These are phyloP conservation scores for Luffia ferchaultella DNA, from an alignment of 2,888 invertebrate species.

Conservation along the genomic window DNA sequence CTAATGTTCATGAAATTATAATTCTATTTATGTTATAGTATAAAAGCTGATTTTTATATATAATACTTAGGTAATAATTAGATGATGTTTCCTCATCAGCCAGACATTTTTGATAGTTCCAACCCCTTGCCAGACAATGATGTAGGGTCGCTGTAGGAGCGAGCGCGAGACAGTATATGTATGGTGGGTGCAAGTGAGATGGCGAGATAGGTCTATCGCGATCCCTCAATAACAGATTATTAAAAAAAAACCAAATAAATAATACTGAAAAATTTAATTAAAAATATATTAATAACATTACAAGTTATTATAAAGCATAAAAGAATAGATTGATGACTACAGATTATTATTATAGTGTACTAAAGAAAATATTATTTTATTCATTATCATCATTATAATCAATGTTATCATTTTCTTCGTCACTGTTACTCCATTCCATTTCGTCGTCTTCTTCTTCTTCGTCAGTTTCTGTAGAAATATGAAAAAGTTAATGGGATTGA, in stretches of 20 bases:
- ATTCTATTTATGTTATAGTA: background rate
- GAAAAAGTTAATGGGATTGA: slow-evolving; percentile 2
- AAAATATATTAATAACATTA: too few relatives aligned
- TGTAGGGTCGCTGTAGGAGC: slow-evolving; percentile 1
- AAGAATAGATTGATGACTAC: slow-evolving; percentile 4
- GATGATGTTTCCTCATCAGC: slow-evolving; percentile 10
- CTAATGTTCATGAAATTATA: slow-evolving; percentile 11
- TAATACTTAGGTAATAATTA: slow-evolving; percentile 9
- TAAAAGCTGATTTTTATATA: slow-evolving; percentile 7
- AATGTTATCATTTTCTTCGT: slow-evolving; percentile 1
- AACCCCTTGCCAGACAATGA: slow-evolving; percentile 3
- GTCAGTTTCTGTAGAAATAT: slow-evolving; percentile 8
- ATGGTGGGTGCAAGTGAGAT: slow-evolving; percentile 1
- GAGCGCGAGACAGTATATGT: slow-evolving; percentile 4
- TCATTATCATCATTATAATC: slow-evolving; percentile 7
- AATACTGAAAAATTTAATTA: slow-evolving; percentile 8
- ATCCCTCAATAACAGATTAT: background rate
- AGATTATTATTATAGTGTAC: slow-evolving; percentile 5
- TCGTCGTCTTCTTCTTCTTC: slow-evolving; percentile 7
- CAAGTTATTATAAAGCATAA: too few relatives aligned
- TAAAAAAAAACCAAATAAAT: slow-evolving; percentile 4
- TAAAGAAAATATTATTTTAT: slow-evolving; percentile 7
- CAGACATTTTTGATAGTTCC: slow-evolving; percentile 9
- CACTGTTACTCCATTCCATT: background rate
- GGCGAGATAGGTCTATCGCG: slow-evolving; percentile 1